Base-by-base conservation (phyloP, 2,888 invertebrate species). In the Clistopyga incitator region DNA sequence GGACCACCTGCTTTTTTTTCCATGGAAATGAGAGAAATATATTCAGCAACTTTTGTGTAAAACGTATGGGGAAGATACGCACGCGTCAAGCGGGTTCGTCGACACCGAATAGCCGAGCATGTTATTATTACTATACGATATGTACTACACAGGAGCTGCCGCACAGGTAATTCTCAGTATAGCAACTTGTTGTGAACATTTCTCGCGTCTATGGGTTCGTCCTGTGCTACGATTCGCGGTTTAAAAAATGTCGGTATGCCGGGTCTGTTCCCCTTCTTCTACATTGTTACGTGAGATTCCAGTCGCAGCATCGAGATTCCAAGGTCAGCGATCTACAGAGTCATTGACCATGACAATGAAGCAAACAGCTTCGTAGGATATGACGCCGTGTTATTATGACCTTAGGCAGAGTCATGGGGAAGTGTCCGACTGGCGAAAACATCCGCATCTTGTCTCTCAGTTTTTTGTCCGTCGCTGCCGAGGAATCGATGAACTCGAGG, bases 101-200 rank as follows among this genome's bases (percentile, higher is more conserved):
- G 84, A 84, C 84, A 78, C 78, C 45, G 77, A 59, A 70, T 74
- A 80, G 68, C 79, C 74, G 79, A 68, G 74, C 56, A 59, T 38
- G 59, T 74, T 80, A 68, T 80, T 68, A 80, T 80, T 74, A 74
- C 76, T 34, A 50, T 47, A 56, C 18, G 15, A 65, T 71, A 45
- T 45, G 56, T 76, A 45, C 42, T 42, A 45, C 15, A 45, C 56
- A 20, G 42, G 15, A 38, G 56, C 42, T 25, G 2, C 45, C 29
- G 47, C 13, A 34, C 76, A 76, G 18, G 29, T 76, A 29, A 67
- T 76, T 76, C 76, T 67, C 45, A 56, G 76, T 76, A 67, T 45
- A 20, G 6, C n/a, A 18, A 56, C 70, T 38, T 20, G 38, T 71
- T 34, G 70, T 18, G 34, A 8, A n/a, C 34, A 70, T 34, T 18